Evolutionary conservation across 2,888 invertebrate species (phyloP).

Genomic region (Diplazon laetatorius): DNA sequence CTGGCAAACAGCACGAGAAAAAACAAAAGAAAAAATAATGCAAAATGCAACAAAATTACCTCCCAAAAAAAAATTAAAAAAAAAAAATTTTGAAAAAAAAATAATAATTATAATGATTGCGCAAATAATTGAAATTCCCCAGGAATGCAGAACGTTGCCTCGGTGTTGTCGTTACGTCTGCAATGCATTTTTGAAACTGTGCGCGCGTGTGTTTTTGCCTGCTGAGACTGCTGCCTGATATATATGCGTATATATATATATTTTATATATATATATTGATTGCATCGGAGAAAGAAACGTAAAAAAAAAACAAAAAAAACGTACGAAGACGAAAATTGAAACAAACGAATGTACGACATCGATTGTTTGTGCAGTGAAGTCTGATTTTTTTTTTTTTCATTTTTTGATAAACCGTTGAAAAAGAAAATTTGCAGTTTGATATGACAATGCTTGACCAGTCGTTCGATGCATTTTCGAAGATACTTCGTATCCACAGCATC

Average conservation of each 20-base stretch:
- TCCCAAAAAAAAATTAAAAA: conserved; percentile 66
- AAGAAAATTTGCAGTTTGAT: background rate
- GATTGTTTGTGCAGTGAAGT: conserved; percentile 46
- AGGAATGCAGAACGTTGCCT: conserved; percentile 79
- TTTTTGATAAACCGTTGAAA: background rate
- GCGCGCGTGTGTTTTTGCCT: conserved; percentile 75
- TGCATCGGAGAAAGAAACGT: conserved; percentile 32
- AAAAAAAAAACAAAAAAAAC: background rate
- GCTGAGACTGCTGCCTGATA: conserved; percentile 77
- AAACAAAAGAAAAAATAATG: conserved; percentile 65
- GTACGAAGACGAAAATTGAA: conserved; percentile 11
- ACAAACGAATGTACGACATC: conserved; percentile 44
- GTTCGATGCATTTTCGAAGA: background rate
- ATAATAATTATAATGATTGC: too few relatives aligned
- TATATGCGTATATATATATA: too few relatives aligned
- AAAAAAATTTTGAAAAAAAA: conserved; percentile 66
- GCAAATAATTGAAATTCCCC: conserved; percentile 60
- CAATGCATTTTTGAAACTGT: conserved; percentile 67
- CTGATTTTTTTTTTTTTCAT: conserved; percentile 5
- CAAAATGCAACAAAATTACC: conserved; percentile 64
- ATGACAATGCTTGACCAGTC: background rate
- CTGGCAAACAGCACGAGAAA: conserved; percentile 65
- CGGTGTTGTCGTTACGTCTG: conserved; percentile 78
- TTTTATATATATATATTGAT: too few relatives aligned
- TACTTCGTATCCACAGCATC: background rate